A percentile compares a stretch with the other conserved stretches of the same genome.
Conservation (phyloP, 2,113 vertebrate genomes). For the Maccullochella peelii region DNA sequence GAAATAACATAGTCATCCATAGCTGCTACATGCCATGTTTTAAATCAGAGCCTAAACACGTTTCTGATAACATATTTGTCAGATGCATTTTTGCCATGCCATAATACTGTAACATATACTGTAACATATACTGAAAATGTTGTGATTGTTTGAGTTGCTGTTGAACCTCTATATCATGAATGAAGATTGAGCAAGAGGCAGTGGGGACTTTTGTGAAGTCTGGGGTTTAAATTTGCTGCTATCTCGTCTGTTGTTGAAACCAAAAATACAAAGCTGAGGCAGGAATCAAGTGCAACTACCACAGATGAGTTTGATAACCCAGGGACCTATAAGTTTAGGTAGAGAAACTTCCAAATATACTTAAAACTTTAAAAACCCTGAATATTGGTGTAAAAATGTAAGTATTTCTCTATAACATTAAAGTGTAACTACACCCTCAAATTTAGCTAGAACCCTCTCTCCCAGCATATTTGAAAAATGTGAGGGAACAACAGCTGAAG, state of each 20-base stretch:
- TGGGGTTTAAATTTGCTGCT: not conserved
- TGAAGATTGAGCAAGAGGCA: not conserved
- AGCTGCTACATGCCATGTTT: not conserved
- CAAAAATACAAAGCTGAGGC: not conserved
- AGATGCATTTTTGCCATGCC: not conserved
- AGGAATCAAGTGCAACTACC: not conserved
- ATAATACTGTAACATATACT: not conserved
- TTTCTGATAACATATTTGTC: not conserved
- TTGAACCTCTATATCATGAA: not conserved
- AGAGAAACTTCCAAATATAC: not conserved
- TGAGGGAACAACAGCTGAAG: too few species aligned
- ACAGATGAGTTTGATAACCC: constrained; percentile 1
- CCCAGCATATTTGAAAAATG: too few species aligned
- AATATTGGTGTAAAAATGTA: not conserved
- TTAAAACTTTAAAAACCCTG: constrained; percentile 1
- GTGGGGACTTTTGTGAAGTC: not conserved
- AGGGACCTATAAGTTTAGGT: not conserved
- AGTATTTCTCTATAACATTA: not conserved
- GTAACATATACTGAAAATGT: not conserved
- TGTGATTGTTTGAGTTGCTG: not conserved
- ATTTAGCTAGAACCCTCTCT: too few species aligned
- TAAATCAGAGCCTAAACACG: not conserved
- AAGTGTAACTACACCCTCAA: not conserved
- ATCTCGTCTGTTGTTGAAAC: not conserved
- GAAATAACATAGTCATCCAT: not conserved